A percentile compares a stretch with the other conserved stretches of the same genome.
phyloP scores from a whole-genome alignment of 2,797 vertebrate genomes.

The Melanotaenia maccullochi region DNA sequence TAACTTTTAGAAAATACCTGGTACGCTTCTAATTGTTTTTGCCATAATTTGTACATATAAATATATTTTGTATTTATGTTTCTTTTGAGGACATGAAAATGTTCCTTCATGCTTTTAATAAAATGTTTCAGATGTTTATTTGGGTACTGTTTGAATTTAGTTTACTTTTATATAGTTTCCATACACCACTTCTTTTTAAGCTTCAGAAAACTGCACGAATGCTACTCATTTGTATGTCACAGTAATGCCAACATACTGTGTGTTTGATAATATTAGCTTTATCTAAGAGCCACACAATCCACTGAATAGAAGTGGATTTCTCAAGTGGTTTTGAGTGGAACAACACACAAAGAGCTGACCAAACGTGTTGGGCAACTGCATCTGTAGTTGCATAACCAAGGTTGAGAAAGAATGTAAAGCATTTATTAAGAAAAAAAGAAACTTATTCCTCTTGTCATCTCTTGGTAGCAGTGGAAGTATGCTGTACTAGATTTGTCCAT shows the following conservation, averaged over 20 bases:
- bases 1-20: conserved; percentile 57
- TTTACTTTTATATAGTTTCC: background rate
- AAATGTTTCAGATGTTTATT: conserved; percentile 74
- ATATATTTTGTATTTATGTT: conserved; percentile 85
- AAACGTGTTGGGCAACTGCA: conserved; percentile 10
- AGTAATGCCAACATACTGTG: background rate
- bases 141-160: background rate
- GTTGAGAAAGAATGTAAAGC: conserved; percentile 23
- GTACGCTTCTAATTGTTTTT: conserved; percentile 73
- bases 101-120: conserved; percentile 83
- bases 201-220: background rate
- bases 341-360: conserved; percentile 26
- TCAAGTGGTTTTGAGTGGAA: conserved; percentile 21
- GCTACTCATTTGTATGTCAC: background rate
- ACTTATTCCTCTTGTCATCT: too few species aligned
- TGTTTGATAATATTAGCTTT: background rate
- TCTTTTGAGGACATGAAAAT: conserved; percentile 74
- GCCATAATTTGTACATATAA: conserved; percentile 79
- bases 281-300: background rate
- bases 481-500: background rate
- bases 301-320: conserved; percentile 26
- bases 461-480: background rate
- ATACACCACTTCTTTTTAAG: conserved; percentile 1
- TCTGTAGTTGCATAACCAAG: conserved; percentile 8
- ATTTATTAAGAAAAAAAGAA: background rate